Conservation (phyloP, 2,888 invertebrate genomes). For the Dione vanillae region DNA sequence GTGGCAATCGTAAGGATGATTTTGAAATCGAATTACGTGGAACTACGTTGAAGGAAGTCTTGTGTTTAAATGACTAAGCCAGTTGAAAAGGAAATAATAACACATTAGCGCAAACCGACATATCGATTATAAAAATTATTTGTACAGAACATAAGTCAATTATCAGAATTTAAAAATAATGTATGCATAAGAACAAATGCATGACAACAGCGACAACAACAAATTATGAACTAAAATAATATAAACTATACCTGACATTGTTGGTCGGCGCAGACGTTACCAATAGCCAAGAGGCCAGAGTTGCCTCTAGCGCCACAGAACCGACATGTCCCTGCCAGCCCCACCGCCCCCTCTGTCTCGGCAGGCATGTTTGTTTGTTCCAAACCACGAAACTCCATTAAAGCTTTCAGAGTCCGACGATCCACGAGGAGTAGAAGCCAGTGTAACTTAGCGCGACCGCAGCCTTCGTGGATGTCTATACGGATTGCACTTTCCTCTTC, state of each 20-base stretch:
- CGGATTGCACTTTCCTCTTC: conserved; percentile 98
- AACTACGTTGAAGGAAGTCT: no score
- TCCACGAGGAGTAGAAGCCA: conserved; percentile 97
- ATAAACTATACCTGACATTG: conserved; percentile 90
- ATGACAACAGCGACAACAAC: no score
- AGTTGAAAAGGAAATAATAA: no score
- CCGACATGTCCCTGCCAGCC: conserved; percentile 90
- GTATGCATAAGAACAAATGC: no score
- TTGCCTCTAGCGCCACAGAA: conserved; percentile 95
- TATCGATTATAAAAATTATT: no score
- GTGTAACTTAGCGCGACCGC: conserved; percentile 97
- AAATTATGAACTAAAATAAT: no score
- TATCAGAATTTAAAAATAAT: no score
- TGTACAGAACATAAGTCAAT: no score
- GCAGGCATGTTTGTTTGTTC: conserved; percentile 62
- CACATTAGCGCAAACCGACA: no score
- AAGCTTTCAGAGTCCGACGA: conserved; percentile 94
- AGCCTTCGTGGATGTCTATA: conserved; percentile 98
- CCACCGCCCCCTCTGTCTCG: conserved; percentile 59
- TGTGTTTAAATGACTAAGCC: no score
- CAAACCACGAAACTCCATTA: conserved; percentile 94
- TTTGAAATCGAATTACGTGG: no score
- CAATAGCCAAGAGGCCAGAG: conserved; percentile 93
- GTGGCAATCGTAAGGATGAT: no score
- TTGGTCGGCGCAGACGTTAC: conserved; percentile 96